Evolutionary conservation across 2,797 vertebrate species (phyloP).

Genomic region (Zonotrichia albicollis): DNA sequence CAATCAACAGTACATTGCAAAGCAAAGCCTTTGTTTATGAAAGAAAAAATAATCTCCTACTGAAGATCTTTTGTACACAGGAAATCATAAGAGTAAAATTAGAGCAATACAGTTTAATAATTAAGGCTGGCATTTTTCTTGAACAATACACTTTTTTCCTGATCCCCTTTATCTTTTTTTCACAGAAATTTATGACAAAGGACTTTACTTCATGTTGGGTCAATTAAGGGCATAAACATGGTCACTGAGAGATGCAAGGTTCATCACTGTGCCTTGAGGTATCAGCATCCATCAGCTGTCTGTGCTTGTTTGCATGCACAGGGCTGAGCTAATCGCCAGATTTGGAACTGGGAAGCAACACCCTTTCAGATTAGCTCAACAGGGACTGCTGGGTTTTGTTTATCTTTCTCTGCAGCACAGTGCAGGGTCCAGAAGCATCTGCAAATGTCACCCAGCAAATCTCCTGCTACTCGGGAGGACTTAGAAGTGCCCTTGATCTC

Average conservation of each 20-base stretch:
- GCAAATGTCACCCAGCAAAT: slow-evolving; percentile 31
- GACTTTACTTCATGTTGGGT: not conserved
- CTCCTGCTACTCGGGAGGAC: not conserved
- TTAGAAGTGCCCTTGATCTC: slow-evolving; percentile 18
- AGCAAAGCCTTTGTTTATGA: slow-evolving; percentile 12
- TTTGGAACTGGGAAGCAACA: not conserved
- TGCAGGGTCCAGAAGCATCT: not conserved
- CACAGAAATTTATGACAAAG: not conserved
- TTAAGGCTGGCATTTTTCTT: not conserved
- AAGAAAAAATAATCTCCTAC: not conserved
- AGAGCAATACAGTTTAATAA: not conserved
- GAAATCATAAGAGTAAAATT: slow-evolving; percentile 1
- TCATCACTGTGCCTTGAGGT: not conserved
- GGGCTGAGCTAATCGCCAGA: not conserved
- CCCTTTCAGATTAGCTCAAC: slow-evolving; percentile 7
- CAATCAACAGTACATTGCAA: not conserved
- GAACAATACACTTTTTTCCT: not conserved
- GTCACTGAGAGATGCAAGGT: not conserved
- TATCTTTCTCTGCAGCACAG: not conserved
- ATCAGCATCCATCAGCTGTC: not conserved
- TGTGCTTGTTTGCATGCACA: not conserved
- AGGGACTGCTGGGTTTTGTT: not conserved
- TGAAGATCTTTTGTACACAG: not conserved
- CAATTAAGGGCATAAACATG: not conserved
- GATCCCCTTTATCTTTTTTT: not conserved